These are phyloP conservation scores for Caenorhabditis sp. DNA, from an alignment of 2,888 invertebrate genomes.

Conservation along the genomic window DNA sequence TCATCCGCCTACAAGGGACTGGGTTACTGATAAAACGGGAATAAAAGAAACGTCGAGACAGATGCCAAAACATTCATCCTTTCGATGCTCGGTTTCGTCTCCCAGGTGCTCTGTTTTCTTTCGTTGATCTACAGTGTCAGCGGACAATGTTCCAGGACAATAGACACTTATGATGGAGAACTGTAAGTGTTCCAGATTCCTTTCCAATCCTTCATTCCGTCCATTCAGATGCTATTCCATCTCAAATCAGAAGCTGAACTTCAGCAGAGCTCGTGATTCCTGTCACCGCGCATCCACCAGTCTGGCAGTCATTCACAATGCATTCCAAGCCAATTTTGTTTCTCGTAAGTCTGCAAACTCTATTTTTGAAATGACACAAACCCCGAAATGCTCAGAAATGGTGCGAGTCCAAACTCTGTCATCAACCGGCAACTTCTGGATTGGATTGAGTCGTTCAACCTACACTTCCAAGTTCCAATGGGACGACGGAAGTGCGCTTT, in stretches of 20 bases:
- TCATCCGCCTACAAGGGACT: neutral
- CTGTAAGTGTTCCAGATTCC: neutral
- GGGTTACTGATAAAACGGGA: neutral
- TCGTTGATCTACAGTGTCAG: neutral
- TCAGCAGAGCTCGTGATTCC: neutral
- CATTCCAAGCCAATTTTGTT: neutral
- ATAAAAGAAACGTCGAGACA: neutral
- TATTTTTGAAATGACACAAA: neutral
- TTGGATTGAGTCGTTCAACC: conserved; percentile 1
- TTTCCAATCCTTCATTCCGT: neutral
- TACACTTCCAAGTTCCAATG: conserved; percentile 11
- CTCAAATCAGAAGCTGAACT: neutral
- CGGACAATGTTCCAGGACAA: neutral
- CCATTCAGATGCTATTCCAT: neutral
- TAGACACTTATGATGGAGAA: conserved; percentile 1
- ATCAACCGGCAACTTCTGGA: neutral
- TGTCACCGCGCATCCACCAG: neutral
- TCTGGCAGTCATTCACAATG: neutral
- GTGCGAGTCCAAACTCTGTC: neutral
- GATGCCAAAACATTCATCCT: too few relatives aligned
- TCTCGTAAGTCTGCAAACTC: neutral
- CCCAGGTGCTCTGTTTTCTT: neutral
- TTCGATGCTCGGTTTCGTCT: neutral
- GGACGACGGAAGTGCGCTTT: conserved; percentile 26
- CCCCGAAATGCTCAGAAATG: neutral